Percentiles rank a stretch among this genome's conserved stretches.
phyloP scores from a whole-genome alignment of 2,888 invertebrate genomes.

The Mycogona germanica region DNA sequence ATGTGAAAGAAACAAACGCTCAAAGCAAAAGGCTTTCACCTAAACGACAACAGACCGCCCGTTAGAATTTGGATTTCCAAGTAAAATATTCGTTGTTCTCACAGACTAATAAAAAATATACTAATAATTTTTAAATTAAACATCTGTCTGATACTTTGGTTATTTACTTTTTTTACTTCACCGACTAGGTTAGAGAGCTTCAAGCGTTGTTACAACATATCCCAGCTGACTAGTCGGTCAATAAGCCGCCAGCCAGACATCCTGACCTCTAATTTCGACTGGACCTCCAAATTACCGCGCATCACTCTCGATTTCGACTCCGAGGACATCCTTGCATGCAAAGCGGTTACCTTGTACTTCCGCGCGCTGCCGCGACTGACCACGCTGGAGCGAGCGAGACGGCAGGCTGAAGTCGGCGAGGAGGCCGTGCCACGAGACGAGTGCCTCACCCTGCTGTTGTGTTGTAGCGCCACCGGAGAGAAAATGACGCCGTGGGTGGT shows the following conservation, averaged over 20 bases:
- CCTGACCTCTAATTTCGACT: constrained; percentile 10
- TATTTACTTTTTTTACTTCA: too few species aligned
- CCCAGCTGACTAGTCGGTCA: not conserved
- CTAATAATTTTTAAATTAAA: too few species aligned
- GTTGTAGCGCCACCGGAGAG: constrained; percentile 12
- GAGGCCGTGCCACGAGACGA: not conserved
- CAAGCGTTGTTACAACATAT: constrained; percentile 9
- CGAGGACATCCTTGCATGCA: constrained; percentile 8
- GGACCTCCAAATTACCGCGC: constrained; percentile 10
- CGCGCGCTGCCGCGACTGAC: constrained; percentile 2
- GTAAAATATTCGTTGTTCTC: too few species aligned
- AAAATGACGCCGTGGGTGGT: constrained; percentile 12
- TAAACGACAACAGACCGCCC: too few species aligned
- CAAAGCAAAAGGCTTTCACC: too few species aligned
- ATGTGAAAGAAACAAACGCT: too few species aligned
- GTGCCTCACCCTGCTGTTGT: constrained; percentile 7
- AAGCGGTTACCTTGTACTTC: constrained; percentile 1
- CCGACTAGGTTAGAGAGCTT: constrained; percentile 16
- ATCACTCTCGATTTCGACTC: constrained; percentile 5
- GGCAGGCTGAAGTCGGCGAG: not conserved
- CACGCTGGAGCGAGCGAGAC: not conserved
- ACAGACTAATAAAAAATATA: too few species aligned
- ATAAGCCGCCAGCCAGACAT: not conserved
- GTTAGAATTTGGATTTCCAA: too few species aligned
- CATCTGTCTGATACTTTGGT: too few species aligned